Evolutionary conservation across 2,888 invertebrate species (phyloP).

Genomic region (Falcaria lacertinaria): DNA sequence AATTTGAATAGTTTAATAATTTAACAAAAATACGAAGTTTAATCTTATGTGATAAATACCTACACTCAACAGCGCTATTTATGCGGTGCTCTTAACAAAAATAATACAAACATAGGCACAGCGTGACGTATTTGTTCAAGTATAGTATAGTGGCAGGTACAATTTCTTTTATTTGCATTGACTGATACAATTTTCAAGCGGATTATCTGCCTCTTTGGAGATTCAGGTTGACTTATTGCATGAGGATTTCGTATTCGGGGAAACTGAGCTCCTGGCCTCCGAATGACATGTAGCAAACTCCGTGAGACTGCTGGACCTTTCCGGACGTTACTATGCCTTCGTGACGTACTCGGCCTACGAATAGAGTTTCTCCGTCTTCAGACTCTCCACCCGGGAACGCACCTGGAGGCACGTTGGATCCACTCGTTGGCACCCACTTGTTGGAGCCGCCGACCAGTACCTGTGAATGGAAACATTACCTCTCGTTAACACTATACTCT

Average conservation of each 20-base stretch:
- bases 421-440: conserved; percentile 85
- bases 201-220: not conserved
- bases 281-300: conserved; percentile 90
- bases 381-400: conserved; percentile 86
- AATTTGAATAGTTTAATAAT: conserved; percentile 17
- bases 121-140: conserved; percentile 16
- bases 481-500: too few relatives aligned
- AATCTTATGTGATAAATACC: conserved; percentile 17
- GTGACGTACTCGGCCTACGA: conserved; percentile 87
- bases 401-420: conserved; percentile 85
- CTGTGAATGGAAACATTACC: conserved; percentile 35
- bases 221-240: conserved; percentile 41
- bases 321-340: conserved; percentile 88
- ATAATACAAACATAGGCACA: conserved; percentile 27
- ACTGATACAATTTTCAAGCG: not conserved
- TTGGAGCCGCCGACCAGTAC: conserved; percentile 81
- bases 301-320: conserved; percentile 91
- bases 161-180: not conserved
- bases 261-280: conserved; percentile 88
- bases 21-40: conserved; percentile 17
- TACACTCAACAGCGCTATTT: conserved; percentile 6
- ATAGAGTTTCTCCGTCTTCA: conserved; percentile 89
- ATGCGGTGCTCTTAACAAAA: conserved; percentile 36
- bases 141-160: not conserved
- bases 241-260: conserved; percentile 89